Base-by-base conservation (phyloP, 2,888 invertebrate genomes). In the Rhaphigaster nebulosa region DNA sequence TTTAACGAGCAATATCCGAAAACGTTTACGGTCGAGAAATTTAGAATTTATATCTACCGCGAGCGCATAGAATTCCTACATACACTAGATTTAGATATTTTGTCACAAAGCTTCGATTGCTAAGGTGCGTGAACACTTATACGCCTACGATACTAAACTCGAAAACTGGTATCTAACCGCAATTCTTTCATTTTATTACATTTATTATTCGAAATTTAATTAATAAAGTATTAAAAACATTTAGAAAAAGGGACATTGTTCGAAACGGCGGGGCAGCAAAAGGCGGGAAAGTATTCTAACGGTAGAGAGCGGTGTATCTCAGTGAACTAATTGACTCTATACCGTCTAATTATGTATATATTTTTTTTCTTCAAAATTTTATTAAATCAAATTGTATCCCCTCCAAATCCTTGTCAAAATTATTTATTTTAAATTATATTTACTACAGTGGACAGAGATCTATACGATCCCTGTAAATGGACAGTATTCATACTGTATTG, bases 251-350 rank as follows among this genome's bases (percentile, higher is more conserved):
- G 26, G 29, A 65, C 1, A 4, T n/a, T 29, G 29, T 29, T 60
- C 29, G 13, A 65, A 65, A 65, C 29, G 65, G 65, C 65, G 65
- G 29, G 65, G 15, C 6, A 29, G 65, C 29, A 65, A 65, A 65
- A 65, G 65, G 65, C 65, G 65, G 65, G 65, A 65, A 65, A 65
- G 15, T 65, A 65, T 65, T 65, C 65, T 10, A 65, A 65, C 65
- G 65, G 65, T 29, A 65, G 60, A n/a, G 65, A 29, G 29, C 65
- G 15, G 65, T 15, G 6, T 15, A n/a, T 13, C 29, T 65, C 29
- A 15, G 15, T 65, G 13, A 13, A 29, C 13, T 65, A 13, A 29
- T 29, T 65, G 29, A 29, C 10, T 60, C 10, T 60, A 1, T 12
- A 3, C 2, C 8, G 10, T 60, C 4, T 60, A 60, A 8, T 26